A percentile compares a stretch with the other conserved stretches of the same genome.
These are phyloP conservation scores for Elgonia sp. DNA, from an alignment of 2,888 invertebrate genomes.

Conservation along the genomic window DNA sequence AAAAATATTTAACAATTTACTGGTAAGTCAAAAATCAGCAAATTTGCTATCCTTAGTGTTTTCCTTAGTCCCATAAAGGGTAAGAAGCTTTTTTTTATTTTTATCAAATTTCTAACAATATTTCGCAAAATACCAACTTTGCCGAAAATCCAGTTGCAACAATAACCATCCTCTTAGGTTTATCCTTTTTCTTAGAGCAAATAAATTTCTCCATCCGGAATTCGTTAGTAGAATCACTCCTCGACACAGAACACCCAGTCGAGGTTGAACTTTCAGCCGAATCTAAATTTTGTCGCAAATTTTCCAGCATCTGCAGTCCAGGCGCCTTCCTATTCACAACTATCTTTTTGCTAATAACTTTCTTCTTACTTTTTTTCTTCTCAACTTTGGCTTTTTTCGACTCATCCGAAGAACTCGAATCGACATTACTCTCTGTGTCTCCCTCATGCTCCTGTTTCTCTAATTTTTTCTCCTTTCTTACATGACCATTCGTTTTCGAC, in stretches of 20 bases:
- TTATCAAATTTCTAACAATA: too few relatives aligned
- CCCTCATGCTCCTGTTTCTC: neutral
- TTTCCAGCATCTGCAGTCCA: slow-evolving; percentile 76
- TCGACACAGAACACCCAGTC: slow-evolving; percentile 19
- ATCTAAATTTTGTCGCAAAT: slow-evolving; percentile 66
- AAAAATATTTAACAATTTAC: too few relatives aligned
- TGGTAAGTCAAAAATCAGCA: too few relatives aligned
- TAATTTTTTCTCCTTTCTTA: neutral
- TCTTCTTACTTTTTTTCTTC: slow-evolving; percentile 64
- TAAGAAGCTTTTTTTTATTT: too few relatives aligned
- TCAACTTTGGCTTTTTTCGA: neutral
- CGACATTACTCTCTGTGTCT: too few relatives aligned
- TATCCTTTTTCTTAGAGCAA: slow-evolving; percentile 62
- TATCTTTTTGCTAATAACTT: slow-evolving; percentile 84
- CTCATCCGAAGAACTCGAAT: too few relatives aligned
- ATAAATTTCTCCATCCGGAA: slow-evolving; percentile 79
- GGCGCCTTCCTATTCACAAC: slow-evolving; percentile 80
- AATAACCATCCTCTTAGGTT: slow-evolving; percentile 80
- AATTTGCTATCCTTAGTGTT: too few relatives aligned
- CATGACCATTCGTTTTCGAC: neutral
- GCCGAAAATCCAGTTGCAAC: slow-evolving; percentile 84
- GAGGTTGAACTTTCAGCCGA: neutral
- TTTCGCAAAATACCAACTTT: slow-evolving; percentile 78
- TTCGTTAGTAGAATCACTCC: slow-evolving; percentile 80
- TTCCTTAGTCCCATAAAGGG: too few relatives aligned